Evolutionary conservation across 2,888 invertebrate species (phyloP), one percentile per base, ranked within the genome.

Genomic region (Carcina quercana): DNA sequence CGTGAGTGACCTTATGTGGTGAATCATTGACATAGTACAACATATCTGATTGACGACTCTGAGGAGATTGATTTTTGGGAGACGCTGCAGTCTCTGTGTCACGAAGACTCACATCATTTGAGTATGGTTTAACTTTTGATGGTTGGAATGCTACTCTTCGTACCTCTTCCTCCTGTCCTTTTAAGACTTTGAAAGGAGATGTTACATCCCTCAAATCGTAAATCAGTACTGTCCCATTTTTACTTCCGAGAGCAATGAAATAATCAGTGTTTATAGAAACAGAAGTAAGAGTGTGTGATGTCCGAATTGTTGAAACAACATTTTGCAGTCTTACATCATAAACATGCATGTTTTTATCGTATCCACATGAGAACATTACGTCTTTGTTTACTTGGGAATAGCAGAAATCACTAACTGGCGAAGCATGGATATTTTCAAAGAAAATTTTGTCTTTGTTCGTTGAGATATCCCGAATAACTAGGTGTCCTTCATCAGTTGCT

Each of bases 131-230:
- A 40, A 61, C 72, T 37, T 62, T 60, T 4, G 48, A 27, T 3
- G 79, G 76, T 51, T 86, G 86, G 45, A 85, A 87, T 10, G 73
- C 53, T 12, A 87, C 67, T 44, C 66, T 79, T 6, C 61, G 68
- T 0, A 87, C 72, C 39, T 83, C 71, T 40, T 76, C 74, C 13
- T 79, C 79, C 42, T 88, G 87, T 1, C 83, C 86, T 44, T 73
- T 68, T 15, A 87, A 63, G 8, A 80, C 54, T 50, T 76, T 71
- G 8, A 78, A 55, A 0, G 86, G 84, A 35, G 60, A 66, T 15
- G 70, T 68, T 25, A 87, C 58, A 45, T 86, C 85, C 47, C 87
- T 72, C 8, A 86, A 67, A 57, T 88, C 88, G 60, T 87, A 88
- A 3, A 87, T 48, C 24, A 83, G 52, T 3, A 87, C 64, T 28